These are phyloP conservation scores for Balanococcus diminutus DNA, from an alignment of 2,888 invertebrate genomes.

Conservation along the genomic window DNA sequence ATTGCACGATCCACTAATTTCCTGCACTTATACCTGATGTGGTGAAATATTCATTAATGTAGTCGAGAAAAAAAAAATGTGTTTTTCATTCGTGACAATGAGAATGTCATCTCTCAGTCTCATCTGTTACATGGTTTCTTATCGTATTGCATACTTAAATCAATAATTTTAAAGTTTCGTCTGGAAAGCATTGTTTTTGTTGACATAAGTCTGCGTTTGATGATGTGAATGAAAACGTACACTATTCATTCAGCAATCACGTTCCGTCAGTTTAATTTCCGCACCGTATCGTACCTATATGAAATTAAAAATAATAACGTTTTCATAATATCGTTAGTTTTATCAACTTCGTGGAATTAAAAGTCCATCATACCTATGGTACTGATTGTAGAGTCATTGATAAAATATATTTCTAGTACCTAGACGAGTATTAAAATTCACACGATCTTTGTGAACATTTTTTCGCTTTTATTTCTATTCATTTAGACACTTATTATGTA, in stretches of 20 bases:
- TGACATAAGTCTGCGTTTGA: conserved; percentile 8
- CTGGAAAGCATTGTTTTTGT: conserved; percentile 25
- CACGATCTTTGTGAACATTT: background rate
- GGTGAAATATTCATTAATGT: too few relatives aligned
- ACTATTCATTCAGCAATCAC: conserved; percentile 19
- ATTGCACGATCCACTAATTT: too few relatives aligned
- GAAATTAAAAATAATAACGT: conserved; percentile 24
- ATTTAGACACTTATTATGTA: too few relatives aligned
- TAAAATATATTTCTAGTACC: background rate
- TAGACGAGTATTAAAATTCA: background rate
- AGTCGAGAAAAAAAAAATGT: too few relatives aligned
- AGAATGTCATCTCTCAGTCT: too few relatives aligned
- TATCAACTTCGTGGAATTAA: conserved; percentile 3
- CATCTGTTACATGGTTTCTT: background rate
- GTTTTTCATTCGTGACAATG: background rate
- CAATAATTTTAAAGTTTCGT: conserved; percentile 7
- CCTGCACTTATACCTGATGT: too few relatives aligned
- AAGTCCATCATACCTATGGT: background rate
- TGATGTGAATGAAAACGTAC: background rate
- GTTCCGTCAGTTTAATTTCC: conserved; percentile 32
- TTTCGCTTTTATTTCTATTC: too few relatives aligned
- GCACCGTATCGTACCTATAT: background rate
- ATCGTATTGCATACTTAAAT: conserved; percentile 6
- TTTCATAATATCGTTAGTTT: background rate
- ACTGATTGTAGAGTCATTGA: background rate